These are phyloP conservation scores for Marmota monax DNA, from an alignment of 2,113 vertebrate species.

Conservation along the genomic window DNA sequence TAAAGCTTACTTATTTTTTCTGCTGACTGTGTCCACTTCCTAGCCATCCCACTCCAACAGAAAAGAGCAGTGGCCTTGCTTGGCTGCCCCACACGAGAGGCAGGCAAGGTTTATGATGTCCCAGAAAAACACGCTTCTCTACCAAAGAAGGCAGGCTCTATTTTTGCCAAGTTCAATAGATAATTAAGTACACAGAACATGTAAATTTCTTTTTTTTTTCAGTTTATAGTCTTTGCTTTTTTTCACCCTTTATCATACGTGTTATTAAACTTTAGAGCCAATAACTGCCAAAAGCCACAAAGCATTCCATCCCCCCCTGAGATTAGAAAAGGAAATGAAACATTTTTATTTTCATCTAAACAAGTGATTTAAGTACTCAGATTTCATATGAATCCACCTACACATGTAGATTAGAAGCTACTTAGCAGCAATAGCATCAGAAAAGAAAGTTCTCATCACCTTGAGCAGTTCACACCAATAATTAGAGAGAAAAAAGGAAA, in stretches of 20 bases:
- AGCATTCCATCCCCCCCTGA: constrained; percentile 53
- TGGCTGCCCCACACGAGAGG: neutral
- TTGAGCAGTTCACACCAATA: constrained; percentile 91
- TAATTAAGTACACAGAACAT: constrained; percentile 15
- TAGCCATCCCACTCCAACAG: neutral
- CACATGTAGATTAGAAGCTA: constrained; percentile 84
- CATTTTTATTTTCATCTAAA: constrained; percentile 81
- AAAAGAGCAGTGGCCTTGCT: constrained; percentile 68
- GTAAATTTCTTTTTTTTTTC: constrained; percentile 15
- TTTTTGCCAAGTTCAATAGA: constrained; percentile 57
- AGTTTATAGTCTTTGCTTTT: neutral
- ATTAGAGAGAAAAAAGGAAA: constrained; percentile 89
- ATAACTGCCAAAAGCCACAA: constrained; percentile 78
- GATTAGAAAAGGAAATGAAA: constrained; percentile 85
- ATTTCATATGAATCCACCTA: constrained; percentile 74
- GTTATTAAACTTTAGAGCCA: constrained; percentile 71
- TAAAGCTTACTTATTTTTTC: constrained; percentile 29
- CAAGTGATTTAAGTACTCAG: constrained; percentile 80
- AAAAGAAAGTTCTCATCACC: constrained; percentile 87
- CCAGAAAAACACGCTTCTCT: neutral
- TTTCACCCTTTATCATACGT: constrained; percentile 56
- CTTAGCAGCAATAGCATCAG: constrained; percentile 85
- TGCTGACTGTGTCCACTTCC: constrained; percentile 58
- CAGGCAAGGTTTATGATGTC: constrained; percentile 30
- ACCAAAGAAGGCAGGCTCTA: neutral